These are phyloP conservation scores for Drymonia ruficornis DNA, from an alignment of 2,888 invertebrate genomes.

Conservation along the genomic window DNA sequence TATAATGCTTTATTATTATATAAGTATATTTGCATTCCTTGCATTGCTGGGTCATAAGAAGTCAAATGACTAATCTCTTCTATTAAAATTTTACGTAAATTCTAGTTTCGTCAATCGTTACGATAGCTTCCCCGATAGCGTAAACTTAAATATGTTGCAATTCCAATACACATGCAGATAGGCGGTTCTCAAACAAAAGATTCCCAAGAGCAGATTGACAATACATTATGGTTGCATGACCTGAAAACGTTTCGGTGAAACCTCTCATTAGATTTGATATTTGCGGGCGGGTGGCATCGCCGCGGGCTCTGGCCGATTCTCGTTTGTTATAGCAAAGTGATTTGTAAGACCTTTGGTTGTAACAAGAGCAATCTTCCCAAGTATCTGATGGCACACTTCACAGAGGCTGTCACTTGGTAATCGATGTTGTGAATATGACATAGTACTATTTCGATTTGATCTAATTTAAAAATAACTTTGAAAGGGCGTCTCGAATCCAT, in stretches of 20 bases:
- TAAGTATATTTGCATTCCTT: too few species aligned
- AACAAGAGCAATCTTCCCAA: constrained; percentile 12
- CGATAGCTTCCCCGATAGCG: background rate
- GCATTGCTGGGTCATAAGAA: background rate
- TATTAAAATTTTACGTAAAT: constrained; percentile 2
- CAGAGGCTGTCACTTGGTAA: background rate
- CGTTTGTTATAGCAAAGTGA: constrained; percentile 42
- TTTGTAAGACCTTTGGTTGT: constrained; percentile 44
- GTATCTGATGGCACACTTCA: background rate
- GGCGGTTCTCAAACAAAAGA: constrained; percentile 42
- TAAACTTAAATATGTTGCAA: constrained; percentile 7
- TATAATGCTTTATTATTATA: background rate
- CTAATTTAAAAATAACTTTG: too few species aligned
- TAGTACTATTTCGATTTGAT: too few species aligned
- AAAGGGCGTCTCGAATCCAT: too few species aligned
- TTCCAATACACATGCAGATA: constrained; percentile 7
- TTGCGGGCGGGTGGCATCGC: constrained; percentile 47
- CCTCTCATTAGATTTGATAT: constrained; percentile 68
- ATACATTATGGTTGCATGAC: constrained; percentile 54
- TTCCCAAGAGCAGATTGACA: constrained; percentile 62
- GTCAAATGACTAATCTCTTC: background rate
- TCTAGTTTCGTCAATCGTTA: constrained; percentile 2
- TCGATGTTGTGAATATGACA: background rate
- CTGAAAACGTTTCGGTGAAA: constrained; percentile 56
- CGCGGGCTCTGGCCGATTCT: constrained; percentile 35